Percentiles rank a stretch among this genome's conserved stretches.
Conservation (phyloP, 1,140 invertebrate genomes). For the Lethocerus indicus region DNA sequence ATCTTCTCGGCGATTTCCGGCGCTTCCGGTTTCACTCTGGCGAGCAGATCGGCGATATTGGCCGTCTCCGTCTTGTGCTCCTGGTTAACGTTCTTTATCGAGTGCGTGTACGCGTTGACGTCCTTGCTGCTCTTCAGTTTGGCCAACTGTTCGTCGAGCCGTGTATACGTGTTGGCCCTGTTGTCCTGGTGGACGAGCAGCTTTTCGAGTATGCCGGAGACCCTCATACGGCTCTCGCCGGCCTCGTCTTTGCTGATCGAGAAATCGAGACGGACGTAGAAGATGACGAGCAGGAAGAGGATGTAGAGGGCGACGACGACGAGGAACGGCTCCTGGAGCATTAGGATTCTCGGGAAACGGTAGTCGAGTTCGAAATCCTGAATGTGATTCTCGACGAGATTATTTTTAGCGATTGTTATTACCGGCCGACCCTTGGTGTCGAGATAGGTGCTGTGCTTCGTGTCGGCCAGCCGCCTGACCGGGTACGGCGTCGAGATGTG, state of each 20-base stretch:
- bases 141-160: constrained; percentile 42
- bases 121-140: constrained; percentile 49
- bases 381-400: constrained; percentile 93
- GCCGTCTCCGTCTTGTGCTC: constrained; percentile 44
- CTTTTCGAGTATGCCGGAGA: constrained; percentile 32
- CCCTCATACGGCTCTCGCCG: constrained; percentile 35
- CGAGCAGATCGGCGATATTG: constrained; percentile 34
- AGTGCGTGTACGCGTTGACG: constrained; percentile 27
- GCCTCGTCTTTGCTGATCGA: constrained; percentile 49
- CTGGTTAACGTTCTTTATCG: constrained; percentile 40
- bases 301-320: constrained; percentile 77
- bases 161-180: constrained; percentile 39
- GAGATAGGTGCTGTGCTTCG: constrained; percentile 81
- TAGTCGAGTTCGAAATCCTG: constrained; percentile 62
- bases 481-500: constrained; percentile 69
- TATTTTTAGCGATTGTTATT: constrained; percentile 65
- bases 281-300: constrained; percentile 79
- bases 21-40: constrained; percentile 42
- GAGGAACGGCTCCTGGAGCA: constrained; percentile 86
- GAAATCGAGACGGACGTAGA: constrained; percentile 92
- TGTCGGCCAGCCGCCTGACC: constrained; percentile 53
- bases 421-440: constrained; percentile 88
- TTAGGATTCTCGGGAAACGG: constrained; percentile 62
- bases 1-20: constrained; percentile 45
- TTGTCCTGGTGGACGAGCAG: constrained; percentile 42